A percentile compares a stretch with the other conserved stretches of the same genome.
Conservation (phyloP, 2,113 vertebrate species). For the Vombatus ursinus region DNA sequence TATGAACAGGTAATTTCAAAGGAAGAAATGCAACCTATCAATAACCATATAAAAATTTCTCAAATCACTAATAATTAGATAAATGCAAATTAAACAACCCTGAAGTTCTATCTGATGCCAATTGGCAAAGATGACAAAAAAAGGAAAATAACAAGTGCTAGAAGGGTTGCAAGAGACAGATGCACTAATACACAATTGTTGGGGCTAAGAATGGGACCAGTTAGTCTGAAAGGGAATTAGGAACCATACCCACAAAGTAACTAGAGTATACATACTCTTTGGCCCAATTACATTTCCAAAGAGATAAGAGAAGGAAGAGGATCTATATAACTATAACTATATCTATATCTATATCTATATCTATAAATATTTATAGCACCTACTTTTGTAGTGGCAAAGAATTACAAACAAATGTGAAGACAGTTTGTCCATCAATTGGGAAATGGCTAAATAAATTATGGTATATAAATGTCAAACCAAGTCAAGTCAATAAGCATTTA, state of each 20-base stretch:
- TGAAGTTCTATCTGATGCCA: background rate
- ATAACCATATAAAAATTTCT: background rate
- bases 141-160: background rate
- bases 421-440: no score
- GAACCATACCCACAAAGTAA: background rate
- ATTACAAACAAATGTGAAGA: no score
- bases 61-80: background rate
- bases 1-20: background rate
- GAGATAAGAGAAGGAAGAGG: background rate
- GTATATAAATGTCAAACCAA: background rate
- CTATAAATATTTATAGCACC: background rate
- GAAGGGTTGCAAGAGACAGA: background rate
- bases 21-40: background rate
- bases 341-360: no score
- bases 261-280: background rate
- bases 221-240: background rate
- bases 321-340: background rate
- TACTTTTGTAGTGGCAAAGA: background rate
- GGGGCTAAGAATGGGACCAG: background rate
- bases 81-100: background rate
- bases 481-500: background rate
- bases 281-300: background rate
- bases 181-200: background rate
- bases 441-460: background rate
- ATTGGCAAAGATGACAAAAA: background rate